Base-by-base conservation (phyloP, 2,113 vertebrate species). In the Sterna hirundo region DNA sequence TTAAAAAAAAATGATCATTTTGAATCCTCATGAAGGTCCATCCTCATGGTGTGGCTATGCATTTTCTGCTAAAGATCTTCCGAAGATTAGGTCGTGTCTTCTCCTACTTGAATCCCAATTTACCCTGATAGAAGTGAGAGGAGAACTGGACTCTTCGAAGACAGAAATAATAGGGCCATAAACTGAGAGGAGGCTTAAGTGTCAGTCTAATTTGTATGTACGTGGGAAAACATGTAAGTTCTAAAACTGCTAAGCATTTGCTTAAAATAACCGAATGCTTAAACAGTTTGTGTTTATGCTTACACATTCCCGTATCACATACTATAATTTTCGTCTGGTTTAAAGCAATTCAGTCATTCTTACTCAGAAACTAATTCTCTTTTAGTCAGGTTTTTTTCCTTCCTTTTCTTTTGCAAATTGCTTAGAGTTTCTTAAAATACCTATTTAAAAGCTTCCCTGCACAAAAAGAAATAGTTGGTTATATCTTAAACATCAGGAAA, bases 401-500 rank as follows among this genome's bases (percentile, higher is more conserved):
- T 85, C 66, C 34, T 6, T 80, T 86, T 76, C 14, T 49, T 86
- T 54, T 64, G 68, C 62, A 81, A 64, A 60, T 85, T 30, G 77
- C n/a, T 83, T 40, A 5, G 18, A 81, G 26, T 57, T 88, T 93
- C 88, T 74, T 29, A 30, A 87, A 96, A 91, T 79, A 91, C 2
- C 42, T 66, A 25, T 65, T 91, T 36, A 80, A 94, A 90, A 68
- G 23, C 81, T 83, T 95, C 29, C n/a, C 58, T 60, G 36, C 32
- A 65, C 2, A 4, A 77, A 83, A 93, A 88, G 42, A 66, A 93
- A 96, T 30, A 90, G 47, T 8, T 75, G 30, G 30, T n/a, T 87
- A 6, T 93, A 71, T 75, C 84, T 97, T 97, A 92, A 96, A 96
- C 97, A 97, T 95, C 97, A 98, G 98, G 97, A 98, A 98, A 98